Evolutionary conservation across 2,888 invertebrate species (phyloP), one percentile per base, ranked within the genome.

Genomic region (Drosophila silvestris): DNA sequence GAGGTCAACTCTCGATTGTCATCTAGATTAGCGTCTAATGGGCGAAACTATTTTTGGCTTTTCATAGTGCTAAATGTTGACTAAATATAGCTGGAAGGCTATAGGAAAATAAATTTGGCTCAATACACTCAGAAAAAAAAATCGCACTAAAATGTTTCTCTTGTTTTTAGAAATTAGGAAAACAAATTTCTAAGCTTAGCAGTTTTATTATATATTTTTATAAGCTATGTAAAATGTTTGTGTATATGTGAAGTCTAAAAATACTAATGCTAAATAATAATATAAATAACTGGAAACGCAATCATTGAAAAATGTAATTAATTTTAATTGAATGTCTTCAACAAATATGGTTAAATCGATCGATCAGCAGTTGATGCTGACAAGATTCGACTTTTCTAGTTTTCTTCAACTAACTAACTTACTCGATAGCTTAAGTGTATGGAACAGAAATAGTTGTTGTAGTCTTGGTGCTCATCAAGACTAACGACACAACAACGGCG

Each of bases 11-110:
- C 62, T 61, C 68, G 71, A 83, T 88, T 83, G 83, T 80, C 76
- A 78, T 64, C 80, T 82, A 78, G 80, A 86, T 82, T 82, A 86
- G 79, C 67, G 59, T 56, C 64, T 76, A 85, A 86, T 82, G 59
- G 44, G 33, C 4, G 10, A 3, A 44, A 3, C 10, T 10, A 19
- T 28, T 51, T 14, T 28, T 28, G 19, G 16, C 12, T 37, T 7
- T 56, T 22, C 22, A 16, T 7, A 4, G 5, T 19, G 37, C n/a
- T 6, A 12, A 32, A n/a, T 30, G 14, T 52, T 19, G 51, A 50
- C 10, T 7, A 22, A 22, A 47, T 22, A 22, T 7, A 22, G 14
- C 22, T 47, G 14, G 4, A 22, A 22, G 22, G 7, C 22, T 28
- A 28, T 28, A 28, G 28, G 28, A 28, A 28, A 28, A 28, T 28